These are phyloP conservation scores for Macquaria australasica DNA, from an alignment of 2,113 vertebrate species.

Conservation along the genomic window DNA sequence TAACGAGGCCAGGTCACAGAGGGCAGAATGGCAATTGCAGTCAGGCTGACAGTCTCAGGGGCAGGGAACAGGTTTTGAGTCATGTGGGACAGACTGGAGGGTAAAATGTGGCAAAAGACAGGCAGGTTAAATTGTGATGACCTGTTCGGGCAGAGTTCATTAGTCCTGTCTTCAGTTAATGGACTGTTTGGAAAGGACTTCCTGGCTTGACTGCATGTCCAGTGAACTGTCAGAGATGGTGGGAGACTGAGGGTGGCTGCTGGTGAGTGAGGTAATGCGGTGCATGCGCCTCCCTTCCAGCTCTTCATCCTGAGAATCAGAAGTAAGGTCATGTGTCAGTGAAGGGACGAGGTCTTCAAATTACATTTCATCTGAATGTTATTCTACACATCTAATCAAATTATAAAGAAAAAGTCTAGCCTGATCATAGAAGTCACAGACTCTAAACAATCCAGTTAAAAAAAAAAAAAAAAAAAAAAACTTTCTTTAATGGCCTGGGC, in stretches of 20 bases:
- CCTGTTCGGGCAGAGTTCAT: slow-evolving; percentile 9
- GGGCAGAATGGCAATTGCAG: slow-evolving; percentile 9
- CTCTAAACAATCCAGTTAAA: not conserved
- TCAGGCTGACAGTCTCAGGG: not conserved
- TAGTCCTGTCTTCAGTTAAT: slow-evolving; percentile 20
- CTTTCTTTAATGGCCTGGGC: not conserved
- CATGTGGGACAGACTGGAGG: not conserved
- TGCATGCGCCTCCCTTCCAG: slow-evolving; percentile 45
- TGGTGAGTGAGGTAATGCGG: not conserved
- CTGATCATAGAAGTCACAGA: not conserved
- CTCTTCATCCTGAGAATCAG: slow-evolving; percentile 81
- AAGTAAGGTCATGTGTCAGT: not conserved
- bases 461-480: not conserved
- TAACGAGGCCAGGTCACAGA: slow-evolving; percentile 9
- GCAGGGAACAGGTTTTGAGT: slow-evolving; percentile 8
- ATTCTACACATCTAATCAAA: not conserved
- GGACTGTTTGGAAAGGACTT: slow-evolving; percentile 30
- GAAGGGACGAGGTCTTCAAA: not conserved
- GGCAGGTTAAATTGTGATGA: slow-evolving; percentile 19
- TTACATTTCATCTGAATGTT: not conserved
- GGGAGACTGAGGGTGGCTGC: slow-evolving; percentile 2
- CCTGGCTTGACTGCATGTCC: slow-evolving; percentile 28
- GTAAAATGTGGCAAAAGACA: slow-evolving; percentile 4
- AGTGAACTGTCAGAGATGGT: not conserved
- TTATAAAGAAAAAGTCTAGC: not conserved